A percentile compares a stretch with the other conserved stretches of the same genome.
Conservation (phyloP, 2,113 vertebrate genomes). For the Bostrychus sinensis region DNA sequence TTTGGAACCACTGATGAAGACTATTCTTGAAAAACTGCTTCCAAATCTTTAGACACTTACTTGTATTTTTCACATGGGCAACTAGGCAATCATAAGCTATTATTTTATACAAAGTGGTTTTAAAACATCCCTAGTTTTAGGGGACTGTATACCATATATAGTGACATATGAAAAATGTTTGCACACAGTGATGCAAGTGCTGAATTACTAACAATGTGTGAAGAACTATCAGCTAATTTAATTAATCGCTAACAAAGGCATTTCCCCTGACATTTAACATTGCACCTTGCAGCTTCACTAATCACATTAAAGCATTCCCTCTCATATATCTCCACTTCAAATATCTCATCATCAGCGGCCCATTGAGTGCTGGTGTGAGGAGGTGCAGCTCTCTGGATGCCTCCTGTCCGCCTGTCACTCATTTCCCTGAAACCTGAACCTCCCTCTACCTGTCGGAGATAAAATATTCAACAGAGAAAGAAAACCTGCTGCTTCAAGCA, state of each 20-base stretch:
- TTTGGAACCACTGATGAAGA: too few species aligned
- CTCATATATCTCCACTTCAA: constrained; percentile 30
- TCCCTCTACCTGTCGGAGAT: constrained; percentile 34
- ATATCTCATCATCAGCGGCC: constrained; percentile 24
- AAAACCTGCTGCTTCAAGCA: constrained; percentile 7
- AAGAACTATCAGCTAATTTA: not conserved
- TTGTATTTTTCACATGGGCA: too few species aligned
- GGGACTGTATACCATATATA: too few species aligned
- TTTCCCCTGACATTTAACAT: not conserved
- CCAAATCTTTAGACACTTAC: too few species aligned
- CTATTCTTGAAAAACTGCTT: too few species aligned
- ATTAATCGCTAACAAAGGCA: not conserved
- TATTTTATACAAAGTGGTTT: too few species aligned
- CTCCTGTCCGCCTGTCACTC: constrained; percentile 31
- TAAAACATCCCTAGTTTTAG: too few species aligned
- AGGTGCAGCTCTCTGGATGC: constrained; percentile 11
- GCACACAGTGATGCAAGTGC: not conserved
- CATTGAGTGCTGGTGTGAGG: not conserved
- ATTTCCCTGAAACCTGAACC: constrained; percentile 45
- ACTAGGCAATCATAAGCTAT: too few species aligned
- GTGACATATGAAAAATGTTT: not conserved
- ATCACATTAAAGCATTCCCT: not conserved
- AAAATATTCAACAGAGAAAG: constrained; percentile 65
- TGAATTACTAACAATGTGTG: not conserved
- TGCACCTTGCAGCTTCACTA: constrained; percentile 7